These are phyloP conservation scores for Melanotaenia duboulayi DNA, from an alignment of 2,113 vertebrate species.

Conservation along the genomic window DNA sequence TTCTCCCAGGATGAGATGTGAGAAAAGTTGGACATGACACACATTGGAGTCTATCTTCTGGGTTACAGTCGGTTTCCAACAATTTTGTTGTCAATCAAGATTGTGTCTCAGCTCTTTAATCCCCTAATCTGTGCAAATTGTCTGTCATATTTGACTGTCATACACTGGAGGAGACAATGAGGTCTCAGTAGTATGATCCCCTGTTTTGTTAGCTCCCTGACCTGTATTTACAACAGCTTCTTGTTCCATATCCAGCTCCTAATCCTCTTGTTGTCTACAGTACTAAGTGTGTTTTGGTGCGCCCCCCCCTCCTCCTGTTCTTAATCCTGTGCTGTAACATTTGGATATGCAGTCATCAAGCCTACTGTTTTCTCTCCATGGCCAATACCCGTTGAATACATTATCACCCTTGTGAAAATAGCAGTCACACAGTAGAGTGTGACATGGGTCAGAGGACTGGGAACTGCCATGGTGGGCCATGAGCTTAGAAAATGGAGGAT, in stretches of 20 bases:
- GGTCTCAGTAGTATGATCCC: slow-evolving; percentile 37
- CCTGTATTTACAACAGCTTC: slow-evolving; percentile 61
- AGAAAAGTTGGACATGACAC: neutral
- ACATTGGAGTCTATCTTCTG: neutral
- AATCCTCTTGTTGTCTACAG: slow-evolving; percentile 61
- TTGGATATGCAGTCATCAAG: slow-evolving; percentile 56
- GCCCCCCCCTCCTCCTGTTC: neutral
- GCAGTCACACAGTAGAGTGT: slow-evolving; percentile 48
- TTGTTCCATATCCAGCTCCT: slow-evolving; percentile 45
- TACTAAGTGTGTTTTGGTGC: slow-evolving; percentile 50
- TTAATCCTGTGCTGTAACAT: slow-evolving; percentile 48
- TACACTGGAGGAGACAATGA: slow-evolving; percentile 52
- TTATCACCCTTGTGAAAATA: slow-evolving; percentile 37
- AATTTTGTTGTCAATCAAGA: slow-evolving; percentile 30
- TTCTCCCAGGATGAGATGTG: no score
- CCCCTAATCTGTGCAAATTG: slow-evolving; percentile 55
- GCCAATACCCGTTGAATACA: slow-evolving; percentile 54
- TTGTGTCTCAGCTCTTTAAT: slow-evolving; percentile 53
- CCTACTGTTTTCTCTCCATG: slow-evolving; percentile 59
- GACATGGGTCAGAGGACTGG: slow-evolving; percentile 39
- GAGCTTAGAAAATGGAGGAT: neutral
- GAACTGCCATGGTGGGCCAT: neutral
- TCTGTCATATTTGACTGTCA: slow-evolving; percentile 39
- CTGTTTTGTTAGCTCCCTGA: no score
- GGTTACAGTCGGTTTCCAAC: slow-evolving; percentile 27